Evolutionary conservation across 2,113 vertebrate species (phyloP).

Genomic region (Pachyramphus minor): DNA sequence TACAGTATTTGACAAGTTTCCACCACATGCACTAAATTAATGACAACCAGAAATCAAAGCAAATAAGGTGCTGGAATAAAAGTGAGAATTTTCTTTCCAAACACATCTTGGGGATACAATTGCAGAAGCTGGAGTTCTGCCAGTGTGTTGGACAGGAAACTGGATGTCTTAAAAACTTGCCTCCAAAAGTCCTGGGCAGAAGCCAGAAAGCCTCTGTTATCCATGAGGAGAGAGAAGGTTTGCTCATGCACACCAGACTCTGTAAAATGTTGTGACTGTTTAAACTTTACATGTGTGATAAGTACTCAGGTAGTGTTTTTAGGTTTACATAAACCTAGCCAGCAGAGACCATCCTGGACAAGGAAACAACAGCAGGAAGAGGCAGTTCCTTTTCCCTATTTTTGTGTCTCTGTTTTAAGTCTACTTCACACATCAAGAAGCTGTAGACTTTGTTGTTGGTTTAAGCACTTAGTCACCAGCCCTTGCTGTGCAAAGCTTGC

Average conservation of each 20-base stretch:
- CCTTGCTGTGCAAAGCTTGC: not conserved
- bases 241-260: not conserved
- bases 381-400: not conserved
- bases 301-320: not conserved
- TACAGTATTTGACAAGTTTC: not conserved
- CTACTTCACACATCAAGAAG: not conserved
- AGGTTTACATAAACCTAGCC: not conserved
- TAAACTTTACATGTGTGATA: not conserved
- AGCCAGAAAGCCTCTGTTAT: not conserved
- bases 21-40: not conserved
- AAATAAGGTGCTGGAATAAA: not conserved
- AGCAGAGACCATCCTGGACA: not conserved
- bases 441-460: not conserved
- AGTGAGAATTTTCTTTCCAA: not conserved
- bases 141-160: not conserved
- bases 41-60: constrained; percentile 13
- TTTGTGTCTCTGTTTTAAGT: not conserved
- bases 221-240: not conserved
- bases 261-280: not conserved
- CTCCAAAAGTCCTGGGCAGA: not conserved
- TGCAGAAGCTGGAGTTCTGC: not conserved
- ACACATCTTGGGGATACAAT: not conserved
- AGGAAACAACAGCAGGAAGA: not conserved
- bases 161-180: not conserved
- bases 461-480: not conserved